phyloP scores from a whole-genome alignment of 1,140 invertebrate species.

The Phenacoccus solenopsis region DNA sequence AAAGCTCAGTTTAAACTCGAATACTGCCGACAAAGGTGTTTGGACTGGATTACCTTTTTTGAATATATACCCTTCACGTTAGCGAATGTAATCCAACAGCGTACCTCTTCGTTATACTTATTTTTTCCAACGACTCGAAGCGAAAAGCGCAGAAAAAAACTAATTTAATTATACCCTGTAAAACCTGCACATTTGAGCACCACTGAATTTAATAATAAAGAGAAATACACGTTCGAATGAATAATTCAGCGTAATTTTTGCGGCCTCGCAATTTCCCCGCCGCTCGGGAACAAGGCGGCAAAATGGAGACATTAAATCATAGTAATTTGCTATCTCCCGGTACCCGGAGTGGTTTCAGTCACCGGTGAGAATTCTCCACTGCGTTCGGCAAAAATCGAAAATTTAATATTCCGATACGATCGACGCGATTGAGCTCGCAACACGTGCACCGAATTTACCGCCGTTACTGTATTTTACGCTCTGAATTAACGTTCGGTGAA shows the following conservation, averaged over 20 bases:
- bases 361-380: not conserved
- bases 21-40: not conserved
- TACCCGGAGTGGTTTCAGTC: not conserved
- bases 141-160: too few relatives aligned
- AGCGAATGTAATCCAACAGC: too few relatives aligned
- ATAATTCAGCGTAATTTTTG: not conserved
- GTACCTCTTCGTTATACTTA: too few relatives aligned
- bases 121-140: too few relatives aligned
- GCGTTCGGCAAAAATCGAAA: not conserved
- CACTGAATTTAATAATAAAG: not conserved
- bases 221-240: not conserved
- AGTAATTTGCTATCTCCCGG: not conserved
- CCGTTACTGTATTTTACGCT: too few relatives aligned
- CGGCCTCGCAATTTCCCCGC: not conserved
- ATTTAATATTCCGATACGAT: constrained; percentile 1
- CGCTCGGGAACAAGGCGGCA: not conserved
- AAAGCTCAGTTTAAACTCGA: not conserved
- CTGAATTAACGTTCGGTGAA: too few relatives aligned
- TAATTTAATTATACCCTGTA: too few relatives aligned
- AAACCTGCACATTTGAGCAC: too few relatives aligned
- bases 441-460: too few relatives aligned
- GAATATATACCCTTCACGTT: too few relatives aligned
- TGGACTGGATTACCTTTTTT: not conserved
- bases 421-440: too few relatives aligned
- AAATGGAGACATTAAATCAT: constrained; percentile 3